These are phyloP conservation scores for Rotaria macrura DNA, from an alignment of 2,888 invertebrate species.

Conservation along the genomic window DNA sequence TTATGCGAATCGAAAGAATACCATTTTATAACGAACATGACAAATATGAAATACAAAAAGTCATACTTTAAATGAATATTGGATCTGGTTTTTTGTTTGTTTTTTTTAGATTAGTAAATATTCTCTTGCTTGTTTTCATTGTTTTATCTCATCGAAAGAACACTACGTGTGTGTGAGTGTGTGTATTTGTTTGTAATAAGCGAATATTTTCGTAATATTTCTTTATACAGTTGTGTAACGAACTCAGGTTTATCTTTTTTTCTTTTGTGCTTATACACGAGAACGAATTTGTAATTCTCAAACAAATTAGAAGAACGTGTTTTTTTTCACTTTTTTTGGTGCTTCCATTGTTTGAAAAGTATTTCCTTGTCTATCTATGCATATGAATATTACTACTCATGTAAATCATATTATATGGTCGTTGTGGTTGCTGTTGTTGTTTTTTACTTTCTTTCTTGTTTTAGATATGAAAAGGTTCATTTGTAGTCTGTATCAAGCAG, in stretches of 20 bases:
- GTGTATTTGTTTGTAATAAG: not conserved
- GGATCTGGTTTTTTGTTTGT: no score
- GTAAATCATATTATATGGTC: not conserved
- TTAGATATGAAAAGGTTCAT: not conserved
- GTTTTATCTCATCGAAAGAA: not conserved
- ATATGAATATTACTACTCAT: not conserved
- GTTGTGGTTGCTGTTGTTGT: no score
- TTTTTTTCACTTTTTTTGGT: not conserved
- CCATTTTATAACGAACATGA: not conserved
- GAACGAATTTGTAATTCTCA: no score
- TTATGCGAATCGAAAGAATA: conserved; percentile 6
- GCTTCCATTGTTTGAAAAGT: not conserved
- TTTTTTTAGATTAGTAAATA: not conserved
- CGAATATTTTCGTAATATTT: not conserved
- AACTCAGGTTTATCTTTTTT: not conserved
- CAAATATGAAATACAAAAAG: not conserved
- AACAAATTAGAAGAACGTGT: no score
- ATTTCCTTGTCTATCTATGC: not conserved
- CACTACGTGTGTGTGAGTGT: no score
- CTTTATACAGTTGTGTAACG: not conserved
- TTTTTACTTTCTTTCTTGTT: not conserved
- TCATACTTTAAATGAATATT: not conserved
- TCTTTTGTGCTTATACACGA: not conserved
- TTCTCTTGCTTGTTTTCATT: not conserved
- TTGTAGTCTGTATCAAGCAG: not conserved